These are phyloP conservation scores for Symphodus melops DNA, from an alignment of 2,113 vertebrate species.

Conservation along the genomic window DNA sequence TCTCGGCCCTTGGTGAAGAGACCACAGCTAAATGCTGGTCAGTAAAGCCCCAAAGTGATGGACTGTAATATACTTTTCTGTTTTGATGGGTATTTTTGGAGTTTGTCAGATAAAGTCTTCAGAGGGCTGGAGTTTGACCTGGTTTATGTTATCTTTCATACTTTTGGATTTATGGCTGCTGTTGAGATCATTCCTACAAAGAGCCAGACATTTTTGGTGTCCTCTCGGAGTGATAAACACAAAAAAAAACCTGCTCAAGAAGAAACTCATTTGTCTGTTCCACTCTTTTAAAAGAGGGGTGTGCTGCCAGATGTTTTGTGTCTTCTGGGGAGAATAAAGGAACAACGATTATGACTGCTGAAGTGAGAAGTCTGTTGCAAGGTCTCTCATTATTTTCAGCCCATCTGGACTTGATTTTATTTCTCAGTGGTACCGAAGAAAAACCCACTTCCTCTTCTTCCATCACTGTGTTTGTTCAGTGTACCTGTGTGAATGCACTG, in stretches of 20 bases:
- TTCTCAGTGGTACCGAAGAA: constrained; percentile 63
- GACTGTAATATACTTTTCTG: constrained; percentile 44
- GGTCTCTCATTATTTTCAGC: constrained; percentile 73
- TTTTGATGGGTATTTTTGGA: constrained; percentile 63
- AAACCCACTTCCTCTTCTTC: constrained; percentile 48
- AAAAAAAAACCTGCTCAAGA: constrained; percentile 18
- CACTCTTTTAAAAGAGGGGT: constrained; percentile 31
- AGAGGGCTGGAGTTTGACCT: constrained; percentile 12
- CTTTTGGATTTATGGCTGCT: constrained; percentile 23
- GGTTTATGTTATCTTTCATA: constrained; percentile 16
- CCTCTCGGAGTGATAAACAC: not conserved
- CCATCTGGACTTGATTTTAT: constrained; percentile 61
- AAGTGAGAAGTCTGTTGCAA: constrained; percentile 61
- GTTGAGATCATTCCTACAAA: not conserved
- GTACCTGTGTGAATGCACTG: constrained; percentile 28
- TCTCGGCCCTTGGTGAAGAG: constrained; percentile 32
- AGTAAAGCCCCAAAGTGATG: constrained; percentile 50
- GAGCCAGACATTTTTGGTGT: not conserved
- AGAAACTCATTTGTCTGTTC: constrained; percentile 24
- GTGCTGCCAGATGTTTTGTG: constrained; percentile 66
- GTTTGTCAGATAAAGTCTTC: constrained; percentile 65
- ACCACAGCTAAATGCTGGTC: constrained; percentile 52
- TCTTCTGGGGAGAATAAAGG: constrained; percentile 44
- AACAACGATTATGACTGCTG: constrained; percentile 71
- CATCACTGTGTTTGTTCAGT: not conserved